Evolutionary conservation across 2,113 vertebrate genomes (phyloP).

Genomic region (Bungarus multicinctus): DNA sequence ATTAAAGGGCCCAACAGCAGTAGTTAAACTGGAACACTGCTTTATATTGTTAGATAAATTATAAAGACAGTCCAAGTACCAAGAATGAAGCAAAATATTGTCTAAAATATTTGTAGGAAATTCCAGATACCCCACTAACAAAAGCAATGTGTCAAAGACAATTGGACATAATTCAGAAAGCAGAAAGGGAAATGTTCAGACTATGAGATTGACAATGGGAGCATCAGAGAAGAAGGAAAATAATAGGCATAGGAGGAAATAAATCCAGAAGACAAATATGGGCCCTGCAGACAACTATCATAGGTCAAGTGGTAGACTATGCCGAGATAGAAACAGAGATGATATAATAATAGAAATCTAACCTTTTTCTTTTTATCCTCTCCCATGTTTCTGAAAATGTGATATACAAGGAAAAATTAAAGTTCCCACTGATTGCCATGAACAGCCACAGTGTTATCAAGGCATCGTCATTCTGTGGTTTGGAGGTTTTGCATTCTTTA

Average conservation of each 20-base stretch:
- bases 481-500: neutral
- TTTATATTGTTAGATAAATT: slow-evolving; percentile 14
- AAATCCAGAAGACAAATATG: neutral
- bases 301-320: neutral
- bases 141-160: slow-evolving; percentile 14
- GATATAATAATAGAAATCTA: neutral
- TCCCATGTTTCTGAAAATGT: neutral
- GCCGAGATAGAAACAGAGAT: neutral
- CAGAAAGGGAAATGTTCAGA: neutral
- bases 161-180: neutral
- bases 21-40: neutral
- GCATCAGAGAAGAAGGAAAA: accelerated
- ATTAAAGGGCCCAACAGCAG: neutral
- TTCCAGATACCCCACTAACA: neutral
- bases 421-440: neutral
- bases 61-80: neutral
- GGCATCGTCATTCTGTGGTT: neutral
- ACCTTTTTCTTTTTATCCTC: neutral
- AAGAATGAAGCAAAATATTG: neutral
- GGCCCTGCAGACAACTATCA: neutral
- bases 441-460: neutral
- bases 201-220: neutral
- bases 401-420: neutral
- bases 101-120: neutral
- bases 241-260: accelerated